phyloP scores from a whole-genome alignment of 37 sponge, comb jelly and placozoan genomes.

The Ianthella basta region DNA sequence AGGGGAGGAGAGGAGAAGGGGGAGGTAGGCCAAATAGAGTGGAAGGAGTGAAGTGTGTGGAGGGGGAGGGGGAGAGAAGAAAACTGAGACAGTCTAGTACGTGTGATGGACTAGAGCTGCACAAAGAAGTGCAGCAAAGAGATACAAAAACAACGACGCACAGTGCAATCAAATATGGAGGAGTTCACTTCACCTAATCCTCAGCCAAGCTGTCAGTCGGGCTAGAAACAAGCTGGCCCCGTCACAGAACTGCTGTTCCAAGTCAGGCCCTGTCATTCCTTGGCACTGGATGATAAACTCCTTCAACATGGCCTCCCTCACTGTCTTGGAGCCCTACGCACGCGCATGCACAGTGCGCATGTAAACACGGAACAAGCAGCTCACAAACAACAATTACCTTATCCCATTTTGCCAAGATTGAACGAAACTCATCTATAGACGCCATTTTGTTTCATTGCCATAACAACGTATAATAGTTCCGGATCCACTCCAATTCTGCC shows the following conservation, averaged over 20 bases:
- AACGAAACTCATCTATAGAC: slow-evolving; percentile 49
- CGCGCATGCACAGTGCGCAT: no score
- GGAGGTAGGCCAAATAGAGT: no score
- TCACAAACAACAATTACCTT: slow-evolving; percentile 43
- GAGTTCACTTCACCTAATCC: slow-evolving; percentile 66
- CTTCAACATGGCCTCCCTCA: slow-evolving; percentile 69
- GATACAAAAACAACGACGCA: no score
- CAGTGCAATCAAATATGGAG: neutral
- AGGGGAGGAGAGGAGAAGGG: no score
- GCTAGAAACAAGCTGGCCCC: slow-evolving; percentile 97
- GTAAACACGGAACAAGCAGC: no score
- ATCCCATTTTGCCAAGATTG: slow-evolving; percentile 61
- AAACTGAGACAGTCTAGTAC: no score
- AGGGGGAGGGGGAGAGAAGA: no score
- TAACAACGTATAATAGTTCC: neutral
- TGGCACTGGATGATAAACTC: slow-evolving; percentile 80
- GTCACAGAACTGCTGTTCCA: slow-evolving; percentile 90
- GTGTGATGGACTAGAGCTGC: no score
- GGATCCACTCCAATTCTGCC: neutral
- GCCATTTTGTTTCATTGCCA: slow-evolving; percentile 15
- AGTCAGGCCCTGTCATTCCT: slow-evolving; percentile 86
- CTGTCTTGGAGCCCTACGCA: slow-evolving; percentile 65
- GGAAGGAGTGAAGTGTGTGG: no score
- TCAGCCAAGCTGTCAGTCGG: slow-evolving; percentile 93
- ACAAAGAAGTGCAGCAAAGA: no score